Base-by-base conservation (phyloP, 2,888 invertebrate genomes). In the Trachelus stipa region DNA sequence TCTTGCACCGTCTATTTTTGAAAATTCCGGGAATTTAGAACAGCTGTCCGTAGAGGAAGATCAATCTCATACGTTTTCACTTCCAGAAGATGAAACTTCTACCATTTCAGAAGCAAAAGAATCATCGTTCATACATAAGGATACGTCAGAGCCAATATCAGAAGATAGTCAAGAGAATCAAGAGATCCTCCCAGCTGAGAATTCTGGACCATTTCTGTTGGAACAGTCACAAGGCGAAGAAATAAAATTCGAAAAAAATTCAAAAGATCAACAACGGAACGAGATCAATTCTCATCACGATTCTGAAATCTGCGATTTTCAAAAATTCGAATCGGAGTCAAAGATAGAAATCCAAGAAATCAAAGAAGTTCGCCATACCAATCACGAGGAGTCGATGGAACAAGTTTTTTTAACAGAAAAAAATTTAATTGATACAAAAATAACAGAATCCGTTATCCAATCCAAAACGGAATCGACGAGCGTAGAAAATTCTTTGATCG, bases 401-500 rank as follows among this genome's bases (percentile, higher is more conserved):
- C 23, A 56, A 56, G 23, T 56, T 9, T 0, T 56, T 56, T 9
- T 56, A 2, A 56, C 56, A 23, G 56, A 56, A 56, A 23, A 9
- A 56, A 56, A 56, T 9, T 6, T 56, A 23, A 23, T 56, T 9
- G 56, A 56, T 23, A 56, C 56, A 1, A 23, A 56, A 15, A 56
- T 23, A 23, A 56, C 56, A 9, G 56, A 56, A 56, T 56, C 56
- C 23, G 9, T 56, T 0, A 56, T 0, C 1, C 71, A 81, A 30
- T 80, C 84, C 33, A 81, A 83, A 4, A 77, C 76, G 35, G 79
- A 69, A 74, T 81, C 78, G 30, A 79, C 79, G n/a, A 77, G 76
- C n/a, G 77, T 81, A 31, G 84, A 83, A 35, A 84, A 77, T 33
- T 68, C 30, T n/a, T 37, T 77, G 71, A 15, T 40, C 56, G 37